Evolutionary conservation across 2,113 vertebrate species (phyloP).

Genomic region (Theristicus caerulescens): DNA sequence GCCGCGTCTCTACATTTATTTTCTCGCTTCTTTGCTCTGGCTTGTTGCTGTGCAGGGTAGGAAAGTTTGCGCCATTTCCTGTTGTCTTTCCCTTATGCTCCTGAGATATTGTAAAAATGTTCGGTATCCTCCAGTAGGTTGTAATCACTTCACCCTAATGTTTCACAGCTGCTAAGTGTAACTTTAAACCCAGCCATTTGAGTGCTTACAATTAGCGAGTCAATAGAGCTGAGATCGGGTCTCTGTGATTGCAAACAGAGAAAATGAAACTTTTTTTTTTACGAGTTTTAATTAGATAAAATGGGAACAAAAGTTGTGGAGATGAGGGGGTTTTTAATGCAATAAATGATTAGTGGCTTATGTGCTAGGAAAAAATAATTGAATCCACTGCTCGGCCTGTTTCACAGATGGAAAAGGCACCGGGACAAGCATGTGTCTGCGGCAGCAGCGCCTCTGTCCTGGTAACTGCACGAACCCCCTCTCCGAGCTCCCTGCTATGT

Average conservation of each 20-base stretch:
- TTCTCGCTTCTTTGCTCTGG: neutral
- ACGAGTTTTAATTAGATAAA: neutral
- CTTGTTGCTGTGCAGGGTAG: conserved; percentile 54
- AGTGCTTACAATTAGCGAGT: conserved; percentile 57
- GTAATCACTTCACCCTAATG: conserved; percentile 70
- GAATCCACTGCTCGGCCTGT: conserved; percentile 13
- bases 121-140: conserved; percentile 69
- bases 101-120: conserved; percentile 72
- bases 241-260: conserved; percentile 8
- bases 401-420: conserved; percentile 40
- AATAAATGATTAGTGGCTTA: conserved; percentile 28
- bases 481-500: rapidly evolving
- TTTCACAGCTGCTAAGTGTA: conserved; percentile 65
- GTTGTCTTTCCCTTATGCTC: conserved; percentile 64
- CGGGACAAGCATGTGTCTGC: neutral
- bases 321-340: neutral
- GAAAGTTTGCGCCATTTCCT: conserved; percentile 70
- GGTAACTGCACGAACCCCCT: neutral
- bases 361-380: conserved; percentile 29
- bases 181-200: conserved; percentile 55
- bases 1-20: neutral
- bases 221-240: neutral
- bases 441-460: neutral
- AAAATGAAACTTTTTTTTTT: neutral
- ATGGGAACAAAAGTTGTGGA: conserved; percentile 12